Evolutionary conservation across 2,113 vertebrate species (phyloP).

Genomic region (Sus scrofa): DNA sequence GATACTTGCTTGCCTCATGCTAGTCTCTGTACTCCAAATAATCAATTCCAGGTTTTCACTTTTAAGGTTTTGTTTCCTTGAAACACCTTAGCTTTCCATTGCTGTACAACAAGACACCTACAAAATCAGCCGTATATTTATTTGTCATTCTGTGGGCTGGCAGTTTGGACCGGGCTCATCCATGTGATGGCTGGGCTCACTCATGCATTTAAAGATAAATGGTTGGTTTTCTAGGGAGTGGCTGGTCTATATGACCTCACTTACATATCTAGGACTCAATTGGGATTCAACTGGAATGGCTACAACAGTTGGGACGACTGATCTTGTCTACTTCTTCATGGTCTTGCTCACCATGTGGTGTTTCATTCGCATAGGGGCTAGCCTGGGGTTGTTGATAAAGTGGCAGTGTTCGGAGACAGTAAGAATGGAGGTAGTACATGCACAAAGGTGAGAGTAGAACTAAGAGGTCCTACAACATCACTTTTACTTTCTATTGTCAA

Average conservation of each 20-base stretch:
- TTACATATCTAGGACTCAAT: not conserved
- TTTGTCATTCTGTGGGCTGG: not conserved
- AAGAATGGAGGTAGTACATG: not conserved
- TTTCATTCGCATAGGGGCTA: not conserved
- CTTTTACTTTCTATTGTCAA: not conserved
- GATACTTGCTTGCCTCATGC: not conserved
- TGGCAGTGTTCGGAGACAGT: not conserved
- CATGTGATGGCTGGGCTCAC: too few species aligned
- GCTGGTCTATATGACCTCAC: not conserved
- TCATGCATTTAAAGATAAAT: not conserved
- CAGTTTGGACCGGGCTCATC: not conserved
- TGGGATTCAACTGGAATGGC: too few species aligned
- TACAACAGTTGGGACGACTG: not conserved
- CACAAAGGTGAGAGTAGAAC: not conserved
- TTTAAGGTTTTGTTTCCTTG: not conserved
- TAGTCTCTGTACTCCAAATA: not conserved
- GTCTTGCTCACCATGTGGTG: not conserved
- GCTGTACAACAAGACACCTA: not conserved
- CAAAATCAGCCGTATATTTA: not conserved
- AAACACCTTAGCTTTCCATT: not conserved
- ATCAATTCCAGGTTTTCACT: not conserved
- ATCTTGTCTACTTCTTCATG: not conserved
- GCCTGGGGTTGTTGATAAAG: not conserved
- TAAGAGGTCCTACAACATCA: not conserved
- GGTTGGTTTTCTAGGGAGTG: not conserved